phyloP scores from a whole-genome alignment of 2,797 vertebrate species.

The Enteromius afrohamiltoni region DNA sequence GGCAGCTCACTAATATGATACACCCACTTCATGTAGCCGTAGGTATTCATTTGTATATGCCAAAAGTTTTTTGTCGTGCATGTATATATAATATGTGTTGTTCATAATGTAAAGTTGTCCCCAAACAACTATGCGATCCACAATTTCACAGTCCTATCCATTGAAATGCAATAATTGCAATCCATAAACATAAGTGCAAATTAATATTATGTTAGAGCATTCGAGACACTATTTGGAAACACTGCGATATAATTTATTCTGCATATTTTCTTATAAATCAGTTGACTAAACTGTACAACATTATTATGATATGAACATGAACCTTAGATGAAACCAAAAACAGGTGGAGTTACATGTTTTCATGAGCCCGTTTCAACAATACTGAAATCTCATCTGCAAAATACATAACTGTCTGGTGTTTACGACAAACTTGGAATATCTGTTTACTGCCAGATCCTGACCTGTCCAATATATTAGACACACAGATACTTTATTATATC shows the following conservation, averaged over 20 bases:
- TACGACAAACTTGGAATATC: background rate
- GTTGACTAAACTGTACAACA: background rate
- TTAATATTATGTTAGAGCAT: background rate
- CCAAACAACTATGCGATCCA: background rate
- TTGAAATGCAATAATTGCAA: background rate
- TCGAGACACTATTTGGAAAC: background rate
- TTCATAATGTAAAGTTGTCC: background rate
- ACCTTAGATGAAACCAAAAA: background rate
- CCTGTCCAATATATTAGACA: background rate
- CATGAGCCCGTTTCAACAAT: background rate
- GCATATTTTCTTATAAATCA: background rate
- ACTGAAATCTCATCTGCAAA: background rate
- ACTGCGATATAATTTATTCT: background rate
- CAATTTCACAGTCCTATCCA: background rate
- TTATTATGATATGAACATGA: background rate
- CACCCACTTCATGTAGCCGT: background rate
- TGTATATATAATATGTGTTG: background rate
- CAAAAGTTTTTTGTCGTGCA: background rate
- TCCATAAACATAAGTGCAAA: background rate
- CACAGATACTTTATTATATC: background rate
- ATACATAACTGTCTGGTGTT: background rate
- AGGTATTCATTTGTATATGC: background rate
- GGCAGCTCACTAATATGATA: background rate
- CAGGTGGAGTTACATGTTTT: background rate
- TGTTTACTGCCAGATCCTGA: constrained; percentile 9